phyloP scores from a whole-genome alignment of 2,797 vertebrate genomes.

The Oreortyx pictus region DNA sequence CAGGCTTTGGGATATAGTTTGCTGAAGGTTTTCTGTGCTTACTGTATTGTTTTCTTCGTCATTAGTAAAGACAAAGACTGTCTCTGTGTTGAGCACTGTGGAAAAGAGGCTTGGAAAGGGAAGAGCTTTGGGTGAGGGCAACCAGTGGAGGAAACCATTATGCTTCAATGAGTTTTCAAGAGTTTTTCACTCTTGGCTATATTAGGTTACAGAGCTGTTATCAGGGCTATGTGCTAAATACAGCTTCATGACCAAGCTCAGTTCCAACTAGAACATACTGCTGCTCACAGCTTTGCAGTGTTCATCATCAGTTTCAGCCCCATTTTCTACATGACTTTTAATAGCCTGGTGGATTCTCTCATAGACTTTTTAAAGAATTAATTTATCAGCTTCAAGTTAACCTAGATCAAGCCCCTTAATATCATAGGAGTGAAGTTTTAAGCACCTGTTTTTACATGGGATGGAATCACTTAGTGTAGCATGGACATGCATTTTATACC shows the following conservation, averaged over 20 bases:
- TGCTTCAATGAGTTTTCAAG: too few species aligned
- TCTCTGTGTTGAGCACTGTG: background rate
- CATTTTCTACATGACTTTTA: background rate
- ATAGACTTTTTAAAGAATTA: background rate
- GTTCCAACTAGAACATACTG: background rate
- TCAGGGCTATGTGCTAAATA: background rate
- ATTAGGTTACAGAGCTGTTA: background rate
- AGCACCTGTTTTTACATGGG: fast-evolving
- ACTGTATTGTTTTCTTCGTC: background rate
- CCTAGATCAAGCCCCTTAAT: background rate
- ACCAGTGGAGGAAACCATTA: background rate
- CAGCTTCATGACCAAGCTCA: background rate
- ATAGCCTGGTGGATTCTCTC: background rate
- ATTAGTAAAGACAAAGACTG: background rate
- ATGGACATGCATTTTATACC: background rate
- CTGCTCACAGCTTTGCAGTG: background rate
- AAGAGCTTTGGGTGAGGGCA: background rate
- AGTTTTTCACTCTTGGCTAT: background rate
- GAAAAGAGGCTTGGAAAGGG: background rate
- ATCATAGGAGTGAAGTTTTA: background rate
- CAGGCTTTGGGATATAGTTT: background rate
- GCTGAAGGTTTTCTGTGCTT: background rate
- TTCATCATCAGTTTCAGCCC: background rate
- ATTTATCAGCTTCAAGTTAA: background rate
- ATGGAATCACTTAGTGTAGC: background rate